These are phyloP conservation scores for Rutpela maculata DNA, from an alignment of 2,888 invertebrate species.

Conservation along the genomic window DNA sequence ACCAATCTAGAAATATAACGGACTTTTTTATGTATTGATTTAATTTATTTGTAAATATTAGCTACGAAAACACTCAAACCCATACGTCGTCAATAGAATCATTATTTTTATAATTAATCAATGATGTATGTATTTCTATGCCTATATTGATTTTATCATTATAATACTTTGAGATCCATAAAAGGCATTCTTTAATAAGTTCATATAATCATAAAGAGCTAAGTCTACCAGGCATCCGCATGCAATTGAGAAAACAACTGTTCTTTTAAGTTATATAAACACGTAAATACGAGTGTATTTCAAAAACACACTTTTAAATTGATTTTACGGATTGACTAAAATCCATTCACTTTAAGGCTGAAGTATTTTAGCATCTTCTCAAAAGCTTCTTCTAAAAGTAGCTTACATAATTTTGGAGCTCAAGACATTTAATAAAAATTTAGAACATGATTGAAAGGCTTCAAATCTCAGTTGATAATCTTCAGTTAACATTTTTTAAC, in stretches of 20 bases:
- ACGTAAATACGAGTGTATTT: background rate
- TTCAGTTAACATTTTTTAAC: too few species aligned
- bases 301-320: too few species aligned
- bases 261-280: background rate
- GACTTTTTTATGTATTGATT: background rate
- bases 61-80: background rate
- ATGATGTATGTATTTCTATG: background rate
- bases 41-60: background rate
- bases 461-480: too few species aligned
- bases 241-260: background rate
- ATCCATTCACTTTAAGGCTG: too few species aligned
- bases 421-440: too few species aligned
- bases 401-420: too few species aligned
- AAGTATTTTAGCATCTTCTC: too few species aligned
- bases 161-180: conserved; percentile 5
- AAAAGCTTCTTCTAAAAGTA: too few species aligned
- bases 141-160: conserved; percentile 17
- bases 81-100: background rate
- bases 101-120: conserved; percentile 21
- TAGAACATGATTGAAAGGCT: too few species aligned
- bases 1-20: background rate
- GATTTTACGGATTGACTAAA: too few species aligned
- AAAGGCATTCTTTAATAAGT: conserved; percentile 18
- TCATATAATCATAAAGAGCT: conserved; percentile 8
- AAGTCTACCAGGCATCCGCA: conserved; percentile 5